Percentiles rank a stretch among this genome's conserved stretches.
Evolutionary conservation across 2,888 invertebrate genomes (phyloP).

Genomic region (Pristionchus japonicus): DNA sequence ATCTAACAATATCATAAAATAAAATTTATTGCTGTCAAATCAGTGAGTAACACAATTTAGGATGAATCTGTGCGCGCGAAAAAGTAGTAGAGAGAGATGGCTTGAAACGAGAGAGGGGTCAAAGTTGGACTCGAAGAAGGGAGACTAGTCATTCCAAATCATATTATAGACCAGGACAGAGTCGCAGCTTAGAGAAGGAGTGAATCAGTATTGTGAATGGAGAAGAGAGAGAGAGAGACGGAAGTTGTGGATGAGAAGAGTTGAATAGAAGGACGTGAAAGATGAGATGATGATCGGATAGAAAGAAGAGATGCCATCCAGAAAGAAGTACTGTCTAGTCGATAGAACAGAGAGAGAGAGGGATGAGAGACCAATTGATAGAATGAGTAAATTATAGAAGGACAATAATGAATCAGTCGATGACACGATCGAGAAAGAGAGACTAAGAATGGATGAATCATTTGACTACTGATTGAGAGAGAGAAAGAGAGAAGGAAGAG

Average conservation of each 20-base stretch:
- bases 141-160: constrained; percentile 34
- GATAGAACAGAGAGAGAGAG: not conserved
- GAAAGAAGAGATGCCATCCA: not conserved
- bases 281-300: not conserved
- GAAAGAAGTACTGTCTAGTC: not conserved
- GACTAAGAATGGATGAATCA: not conserved
- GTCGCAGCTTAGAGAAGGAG: constrained; percentile 35
- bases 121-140: constrained; percentile 1
- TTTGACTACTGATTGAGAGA: constrained; percentile 1
- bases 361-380: constrained; percentile 9
- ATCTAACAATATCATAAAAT: not conserved
- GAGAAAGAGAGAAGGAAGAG: not conserved
- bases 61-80: not conserved
- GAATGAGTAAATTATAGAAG: not conserved
- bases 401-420: not conserved
- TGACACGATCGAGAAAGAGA: not conserved
- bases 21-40: not conserved
- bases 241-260: not conserved
- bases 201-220: not conserved
- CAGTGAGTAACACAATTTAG: not conserved
- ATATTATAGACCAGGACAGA: constrained; percentile 28
- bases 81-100: not conserved
- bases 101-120: constrained; percentile 14
- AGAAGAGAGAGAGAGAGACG: constrained; percentile 4
- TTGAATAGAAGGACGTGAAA: constrained; percentile 1